phyloP scores from a whole-genome alignment of 2,888 invertebrate species.

The Acronicta aceris region DNA sequence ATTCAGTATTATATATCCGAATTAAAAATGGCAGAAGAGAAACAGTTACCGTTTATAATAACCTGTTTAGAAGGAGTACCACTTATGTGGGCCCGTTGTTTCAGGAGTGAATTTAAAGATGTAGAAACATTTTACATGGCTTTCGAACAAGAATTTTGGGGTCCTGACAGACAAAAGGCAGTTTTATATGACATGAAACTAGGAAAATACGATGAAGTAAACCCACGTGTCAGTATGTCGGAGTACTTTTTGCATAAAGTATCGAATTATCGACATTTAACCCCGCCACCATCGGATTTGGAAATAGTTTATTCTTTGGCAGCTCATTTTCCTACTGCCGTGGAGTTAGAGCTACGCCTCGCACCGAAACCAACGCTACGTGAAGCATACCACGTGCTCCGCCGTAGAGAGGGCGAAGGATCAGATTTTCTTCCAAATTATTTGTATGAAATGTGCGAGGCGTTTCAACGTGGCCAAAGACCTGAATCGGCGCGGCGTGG shows the following conservation, averaged over 20 bases:
- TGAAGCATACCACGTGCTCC: slow-evolving; percentile 82
- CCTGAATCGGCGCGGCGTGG: slow-evolving; percentile 78
- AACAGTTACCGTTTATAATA: slow-evolving; percentile 81
- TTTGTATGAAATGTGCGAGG: slow-evolving; percentile 86
- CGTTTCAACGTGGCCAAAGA: slow-evolving; percentile 80
- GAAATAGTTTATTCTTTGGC: slow-evolving; percentile 85
- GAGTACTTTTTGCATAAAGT: slow-evolving; percentile 86
- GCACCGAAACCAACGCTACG: slow-evolving; percentile 84
- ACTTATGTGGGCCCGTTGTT: slow-evolving; percentile 85
- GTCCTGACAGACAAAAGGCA: slow-evolving; percentile 81
- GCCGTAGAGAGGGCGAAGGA: slow-evolving; percentile 82
- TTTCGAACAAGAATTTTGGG: slow-evolving; percentile 86
- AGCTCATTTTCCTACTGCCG: slow-evolving; percentile 84
- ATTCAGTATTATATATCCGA: slow-evolving; percentile 82
- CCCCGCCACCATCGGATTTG: slow-evolving; percentile 84
- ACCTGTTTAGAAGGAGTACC: slow-evolving; percentile 84
- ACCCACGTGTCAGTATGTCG: slow-evolving; percentile 80
- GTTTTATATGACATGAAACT: slow-evolving; percentile 84
- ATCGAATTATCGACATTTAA: slow-evolving; percentile 82
- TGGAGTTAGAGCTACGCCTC: slow-evolving; percentile 83
- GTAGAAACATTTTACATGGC: slow-evolving; percentile 77
- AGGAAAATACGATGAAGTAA: slow-evolving; percentile 81
- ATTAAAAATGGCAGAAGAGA: slow-evolving; percentile 77
- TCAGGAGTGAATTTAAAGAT: slow-evolving; percentile 78
- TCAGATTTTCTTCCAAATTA: slow-evolving; percentile 85